Evolutionary conservation across 2,113 vertebrate genomes (phyloP).

Genomic region (Phyllostomus discolor): DNA sequence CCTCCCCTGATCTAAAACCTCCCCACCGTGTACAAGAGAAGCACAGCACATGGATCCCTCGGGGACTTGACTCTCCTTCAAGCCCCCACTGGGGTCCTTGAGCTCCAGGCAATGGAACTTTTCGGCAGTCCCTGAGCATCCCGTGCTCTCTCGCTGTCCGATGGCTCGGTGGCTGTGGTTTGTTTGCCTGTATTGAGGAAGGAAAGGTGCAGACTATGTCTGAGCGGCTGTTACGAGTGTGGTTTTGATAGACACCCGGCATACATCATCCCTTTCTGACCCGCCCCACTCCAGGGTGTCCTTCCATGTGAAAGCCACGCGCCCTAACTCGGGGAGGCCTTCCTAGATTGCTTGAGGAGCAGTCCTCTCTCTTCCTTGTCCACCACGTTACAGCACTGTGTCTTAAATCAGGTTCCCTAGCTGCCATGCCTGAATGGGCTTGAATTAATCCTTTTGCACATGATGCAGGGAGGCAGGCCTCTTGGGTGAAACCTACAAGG

Average conservation of each 20-base stretch:
- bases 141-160: fast-evolving
- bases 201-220: neutral
- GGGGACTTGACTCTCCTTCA: neutral
- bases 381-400: fast-evolving
- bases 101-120: neutral
- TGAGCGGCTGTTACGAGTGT: fast-evolving
- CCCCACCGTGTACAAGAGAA: neutral
- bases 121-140: neutral
- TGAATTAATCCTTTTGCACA: neutral
- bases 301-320: neutral
- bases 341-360: neutral
- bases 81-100: neutral
- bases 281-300: neutral
- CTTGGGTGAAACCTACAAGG: neutral
- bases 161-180: neutral
- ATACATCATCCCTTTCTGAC: neutral
- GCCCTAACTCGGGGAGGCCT: fast-evolving
- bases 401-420: neutral
- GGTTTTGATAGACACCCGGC: neutral
- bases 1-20: neutral
- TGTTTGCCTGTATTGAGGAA: neutral
- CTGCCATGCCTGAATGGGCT: neutral
- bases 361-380: no score
- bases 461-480: no score
- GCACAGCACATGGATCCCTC: fast-evolving